Percentiles rank a stretch among this genome's conserved stretches.
These are phyloP conservation scores for Leptodactylus fuscus DNA, from an alignment of 2,113 vertebrate species.

Conservation along the genomic window DNA sequence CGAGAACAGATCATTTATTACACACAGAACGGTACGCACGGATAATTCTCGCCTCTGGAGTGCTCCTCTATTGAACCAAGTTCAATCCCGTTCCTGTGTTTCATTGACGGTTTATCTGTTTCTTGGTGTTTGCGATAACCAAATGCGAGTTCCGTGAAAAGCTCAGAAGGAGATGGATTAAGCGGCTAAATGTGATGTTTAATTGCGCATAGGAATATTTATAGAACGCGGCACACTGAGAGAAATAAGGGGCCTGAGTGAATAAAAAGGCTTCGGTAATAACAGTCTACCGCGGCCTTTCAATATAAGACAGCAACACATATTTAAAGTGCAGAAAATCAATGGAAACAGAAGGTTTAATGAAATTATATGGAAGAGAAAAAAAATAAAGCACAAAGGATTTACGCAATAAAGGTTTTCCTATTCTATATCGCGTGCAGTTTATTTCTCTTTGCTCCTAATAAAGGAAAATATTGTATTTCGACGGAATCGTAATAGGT, in stretches of 20 bases:
- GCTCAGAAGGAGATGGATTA: slow-evolving; percentile 54
- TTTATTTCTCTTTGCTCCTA: background rate
- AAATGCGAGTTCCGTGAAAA: slow-evolving; percentile 39
- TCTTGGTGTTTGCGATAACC: slow-evolving; percentile 44
- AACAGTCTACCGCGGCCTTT: slow-evolving; percentile 33
- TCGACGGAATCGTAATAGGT: background rate
- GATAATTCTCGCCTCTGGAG: slow-evolving; percentile 14
- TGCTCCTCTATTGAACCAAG: background rate
- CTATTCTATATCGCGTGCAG: background rate
- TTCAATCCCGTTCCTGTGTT: slow-evolving; percentile 6
- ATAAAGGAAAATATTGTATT: background rate
- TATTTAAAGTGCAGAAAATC: slow-evolving; percentile 43
- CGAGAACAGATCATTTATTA: slow-evolving; percentile 24
- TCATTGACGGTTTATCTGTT: slow-evolving; percentile 18
- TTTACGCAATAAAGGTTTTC: background rate
- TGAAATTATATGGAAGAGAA: slow-evolving; percentile 50
- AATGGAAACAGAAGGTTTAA: slow-evolving; percentile 37
- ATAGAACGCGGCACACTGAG: slow-evolving; percentile 50
- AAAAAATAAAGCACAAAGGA: slow-evolving; percentile 11
- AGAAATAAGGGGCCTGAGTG: slow-evolving; percentile 45
- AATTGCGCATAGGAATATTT: slow-evolving; percentile 54
- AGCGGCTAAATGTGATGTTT: slow-evolving; percentile 46
- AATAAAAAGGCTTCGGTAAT: slow-evolving; percentile 37
- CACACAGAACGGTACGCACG: background rate
- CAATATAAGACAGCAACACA: slow-evolving; percentile 24